Base-by-base conservation (phyloP, 1,140 invertebrate species). In the Drosophila aff. region DNA sequence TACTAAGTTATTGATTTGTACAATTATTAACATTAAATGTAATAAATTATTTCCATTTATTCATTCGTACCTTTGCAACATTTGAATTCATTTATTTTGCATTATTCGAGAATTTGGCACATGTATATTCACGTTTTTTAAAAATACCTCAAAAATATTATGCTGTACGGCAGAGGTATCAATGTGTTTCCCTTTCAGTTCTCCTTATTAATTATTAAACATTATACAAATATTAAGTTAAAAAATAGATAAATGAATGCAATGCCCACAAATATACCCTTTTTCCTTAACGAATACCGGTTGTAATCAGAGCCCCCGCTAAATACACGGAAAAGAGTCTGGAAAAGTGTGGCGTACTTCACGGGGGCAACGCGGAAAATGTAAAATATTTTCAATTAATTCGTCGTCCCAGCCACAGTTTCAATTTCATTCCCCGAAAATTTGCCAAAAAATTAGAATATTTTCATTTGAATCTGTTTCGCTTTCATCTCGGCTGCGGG, bases 361-460 rank as follows among this genome's bases (percentile, higher is more conserved):
- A 16, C 49, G 50, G 58, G 47, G 61, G 81, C 61, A 41, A 31
- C 72, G 44, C 49, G 61, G 64, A 80, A 87, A 81, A 87, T 89
- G 76, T 83, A 71, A 89, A 89, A 89, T 87, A 87, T 87, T 87
- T 87, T 89, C 73, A 87, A 87, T 87, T 87, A 87, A 89, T 87
- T 87, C 79, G 84, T 67, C 52, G 72, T 68, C 28, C 16, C 49
- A 21, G 67, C 72, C 57, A 57, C 73, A 79, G 69, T 77, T 87
- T 83, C 83, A 83, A 89, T 87, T 86, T 86, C 74, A 75, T 52
- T 65, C 26, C 50, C 63, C n/a, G 16, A 11, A 40, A 68, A 78
- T 68, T 78, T 79, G 55, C 55, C 46, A 28, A 79, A 71, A 71
- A 77, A 78, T 78, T 79, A 72, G 55, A 79, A 79, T 79, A 79